phyloP scores from a whole-genome alignment of 53 echinoderm and acorn worm genomes.

The Echinarachnius parma region DNA sequence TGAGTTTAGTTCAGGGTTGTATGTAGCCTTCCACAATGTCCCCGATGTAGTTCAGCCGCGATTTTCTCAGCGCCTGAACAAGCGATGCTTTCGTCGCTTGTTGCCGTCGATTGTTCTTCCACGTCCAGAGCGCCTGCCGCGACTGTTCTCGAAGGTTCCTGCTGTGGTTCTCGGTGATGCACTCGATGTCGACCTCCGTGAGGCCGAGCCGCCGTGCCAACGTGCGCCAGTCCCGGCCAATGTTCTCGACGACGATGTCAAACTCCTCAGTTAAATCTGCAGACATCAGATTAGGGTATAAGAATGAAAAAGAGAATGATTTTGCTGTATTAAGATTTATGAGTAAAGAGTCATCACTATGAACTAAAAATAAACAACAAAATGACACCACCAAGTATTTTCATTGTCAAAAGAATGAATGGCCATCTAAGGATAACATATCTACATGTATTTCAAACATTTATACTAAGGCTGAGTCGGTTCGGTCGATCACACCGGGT shows the following conservation, averaged over 20 bases:
- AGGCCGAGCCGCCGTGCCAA: constrained; percentile 66
- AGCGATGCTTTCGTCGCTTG: constrained; percentile 56
- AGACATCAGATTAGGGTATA: no score
- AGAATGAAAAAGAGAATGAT: no score
- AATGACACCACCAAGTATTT: no score
- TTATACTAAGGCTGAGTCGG: no score
- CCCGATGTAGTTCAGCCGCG: constrained; percentile 72
- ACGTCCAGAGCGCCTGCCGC: constrained; percentile 47
- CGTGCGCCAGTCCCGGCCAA: constrained; percentile 84
- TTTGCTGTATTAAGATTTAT: no score
- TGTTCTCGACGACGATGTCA: constrained; percentile 67
- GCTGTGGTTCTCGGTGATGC: constrained; percentile 50
- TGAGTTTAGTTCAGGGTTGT: no score
- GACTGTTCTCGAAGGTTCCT: constrained; percentile 75
- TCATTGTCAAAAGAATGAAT: no score
- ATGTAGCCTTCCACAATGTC: constrained; percentile 61
- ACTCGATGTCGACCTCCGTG: constrained; percentile 68
- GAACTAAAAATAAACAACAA: no score
- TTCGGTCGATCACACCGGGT: no score
- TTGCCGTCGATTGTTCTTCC: constrained; percentile 52
- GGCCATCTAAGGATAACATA: no score
- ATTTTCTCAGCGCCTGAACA: constrained; percentile 59
- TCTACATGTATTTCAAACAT: no score
- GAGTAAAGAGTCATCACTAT: no score
- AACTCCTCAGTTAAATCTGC: constrained; percentile 77